Base-by-base conservation (phyloP, 2,797 vertebrate species). In the Mormyrops boulengeri region DNA sequence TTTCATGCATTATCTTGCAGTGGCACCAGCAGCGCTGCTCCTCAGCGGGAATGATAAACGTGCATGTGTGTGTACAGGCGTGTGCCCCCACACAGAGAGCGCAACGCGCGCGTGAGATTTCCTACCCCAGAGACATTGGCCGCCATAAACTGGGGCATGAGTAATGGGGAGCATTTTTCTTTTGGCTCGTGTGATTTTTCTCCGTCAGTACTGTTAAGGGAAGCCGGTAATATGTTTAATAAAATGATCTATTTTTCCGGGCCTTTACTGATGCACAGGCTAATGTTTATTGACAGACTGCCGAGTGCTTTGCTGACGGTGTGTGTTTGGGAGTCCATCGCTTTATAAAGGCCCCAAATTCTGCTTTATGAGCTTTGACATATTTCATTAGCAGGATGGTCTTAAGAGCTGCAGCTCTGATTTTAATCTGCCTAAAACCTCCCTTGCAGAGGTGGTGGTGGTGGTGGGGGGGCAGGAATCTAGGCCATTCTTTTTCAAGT, bases 371-470 rank as follows among this genome's bases (percentile, higher is more conserved):
- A 95, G 95, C 95, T 95, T 95, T 97, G 97, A 97, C 96, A 96
- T 95, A 96, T 96, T 92, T 97, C 96, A 97, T 97, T 97, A 97
- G 94, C 94, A 95, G 96, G 97, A 96, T 97, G 96, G 96, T 95
- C 95, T 95, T 95, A 95, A 96, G 95, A 95, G 95, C 95, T 95
- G 95, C 95, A 91, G 92, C 95, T 91, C 93, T 95, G 95, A 93
- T 96, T 96, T 96, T 96, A 96, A 95, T 96, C 95, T 95, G 94
- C 92, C 94, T 93, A 93, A 95, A 95, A 95, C 92, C 90, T 91
- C 94, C 92, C 93, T 91, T 89, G 9, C 11, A 69, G 26, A 30
- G 26, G 93, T 92, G 89, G 92, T 88, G 91, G 89, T 91, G 89
- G 87, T 92, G 14, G 49, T 0, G 44, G 82, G 80, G 52, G n/a